phyloP scores from a whole-genome alignment of 1,140 invertebrate genomes.

The Drosophila triauraria region DNA sequence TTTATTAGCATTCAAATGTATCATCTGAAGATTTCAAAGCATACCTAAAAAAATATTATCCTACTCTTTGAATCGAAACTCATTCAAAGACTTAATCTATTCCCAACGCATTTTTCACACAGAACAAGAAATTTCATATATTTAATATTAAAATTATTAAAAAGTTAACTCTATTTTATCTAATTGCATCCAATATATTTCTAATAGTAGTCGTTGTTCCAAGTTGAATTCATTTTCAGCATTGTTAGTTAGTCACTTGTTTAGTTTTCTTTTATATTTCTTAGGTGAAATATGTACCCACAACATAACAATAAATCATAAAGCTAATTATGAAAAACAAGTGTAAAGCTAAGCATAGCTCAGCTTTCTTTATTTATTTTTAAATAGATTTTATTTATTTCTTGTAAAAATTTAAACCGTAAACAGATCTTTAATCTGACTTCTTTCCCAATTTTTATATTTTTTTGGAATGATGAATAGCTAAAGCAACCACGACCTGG shows the following conservation, averaged over 20 bases:
- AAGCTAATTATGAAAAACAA: neutral
- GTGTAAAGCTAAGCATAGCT: neutral
- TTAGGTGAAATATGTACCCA: neutral
- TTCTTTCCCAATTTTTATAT: constrained; percentile 45
- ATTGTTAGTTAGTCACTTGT: neutral
- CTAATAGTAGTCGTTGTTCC: neutral
- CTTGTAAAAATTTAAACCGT: neutral
- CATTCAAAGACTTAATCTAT: constrained; percentile 1
- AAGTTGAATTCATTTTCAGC: neutral
- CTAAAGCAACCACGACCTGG: constrained; percentile 86
- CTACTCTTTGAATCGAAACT: constrained; percentile 10
- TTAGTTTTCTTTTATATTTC: neutral
- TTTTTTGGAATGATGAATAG: constrained; percentile 70
- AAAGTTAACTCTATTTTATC: constrained; percentile 3
- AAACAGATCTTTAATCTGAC: constrained; percentile 4
- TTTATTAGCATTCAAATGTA: constrained; percentile 13
- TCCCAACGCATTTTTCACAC: neutral
- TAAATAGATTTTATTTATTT: neutral
- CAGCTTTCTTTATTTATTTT: neutral
- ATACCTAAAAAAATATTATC: neutral
- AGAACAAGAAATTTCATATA: neutral
- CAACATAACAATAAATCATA: neutral
- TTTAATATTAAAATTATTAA: neutral
- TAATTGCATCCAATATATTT: constrained; percentile 18
- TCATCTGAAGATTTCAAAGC: constrained; percentile 9